These are phyloP conservation scores for Timandra comae DNA, from an alignment of 2,888 invertebrate species.

Conservation along the genomic window DNA sequence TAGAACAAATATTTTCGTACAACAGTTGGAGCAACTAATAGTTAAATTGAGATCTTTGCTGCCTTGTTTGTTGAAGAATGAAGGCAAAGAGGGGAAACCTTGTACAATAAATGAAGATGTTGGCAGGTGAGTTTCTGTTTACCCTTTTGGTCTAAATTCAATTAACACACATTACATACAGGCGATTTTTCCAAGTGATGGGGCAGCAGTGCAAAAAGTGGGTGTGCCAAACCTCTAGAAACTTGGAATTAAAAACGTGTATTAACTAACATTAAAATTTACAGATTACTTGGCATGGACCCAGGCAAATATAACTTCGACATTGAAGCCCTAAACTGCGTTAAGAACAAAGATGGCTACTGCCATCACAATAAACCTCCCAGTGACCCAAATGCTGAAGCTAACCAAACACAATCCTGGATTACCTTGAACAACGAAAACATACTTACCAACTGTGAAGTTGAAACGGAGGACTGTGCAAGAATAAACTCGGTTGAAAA, in stretches of 20 bases:
- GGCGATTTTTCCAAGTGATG: no score
- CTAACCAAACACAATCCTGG: constrained; percentile 27
- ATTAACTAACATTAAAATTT: no score
- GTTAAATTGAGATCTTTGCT: constrained; percentile 50
- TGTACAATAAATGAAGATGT: constrained; percentile 58
- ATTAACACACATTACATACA: no score
- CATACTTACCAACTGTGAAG: constrained; percentile 24
- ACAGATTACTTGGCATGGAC: constrained; percentile 56
- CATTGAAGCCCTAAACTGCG: constrained; percentile 55
- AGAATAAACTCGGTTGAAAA: constrained; percentile 52
- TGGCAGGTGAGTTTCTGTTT: constrained; percentile 51
- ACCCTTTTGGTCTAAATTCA: no score
- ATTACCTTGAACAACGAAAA: constrained; percentile 31
- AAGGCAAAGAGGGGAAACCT: constrained; percentile 34
- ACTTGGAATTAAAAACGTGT: no score
- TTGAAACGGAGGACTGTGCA: constrained; percentile 49
- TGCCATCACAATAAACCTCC: constrained; percentile 52
- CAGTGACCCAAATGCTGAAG: constrained; percentile 23
- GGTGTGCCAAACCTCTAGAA: no score
- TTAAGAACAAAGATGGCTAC: constrained; percentile 55
- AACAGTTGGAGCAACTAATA: constrained; percentile 57
- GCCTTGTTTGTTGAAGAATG: constrained; percentile 52
- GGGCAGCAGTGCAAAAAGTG: no score
- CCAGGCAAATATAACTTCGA: constrained; percentile 61
- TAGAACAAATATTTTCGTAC: constrained; percentile 51